Evolutionary conservation across 2,797 vertebrate genomes (phyloP).

Genomic region (Trachurus trachurus): DNA sequence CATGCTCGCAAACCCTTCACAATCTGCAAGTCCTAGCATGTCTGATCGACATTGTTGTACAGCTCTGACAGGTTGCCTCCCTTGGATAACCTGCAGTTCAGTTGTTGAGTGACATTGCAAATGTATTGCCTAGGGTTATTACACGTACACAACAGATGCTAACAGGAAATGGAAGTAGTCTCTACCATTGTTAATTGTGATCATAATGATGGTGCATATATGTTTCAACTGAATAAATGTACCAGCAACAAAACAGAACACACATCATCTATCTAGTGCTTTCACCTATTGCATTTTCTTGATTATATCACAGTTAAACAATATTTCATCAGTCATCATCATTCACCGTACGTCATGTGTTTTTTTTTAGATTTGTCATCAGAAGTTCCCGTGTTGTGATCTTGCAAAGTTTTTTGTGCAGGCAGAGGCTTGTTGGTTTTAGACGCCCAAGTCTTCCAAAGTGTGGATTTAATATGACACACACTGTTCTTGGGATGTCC

Average conservation of each 20-base stretch:
- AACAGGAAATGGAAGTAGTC: conserved; percentile 28
- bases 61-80: conserved; percentile 54
- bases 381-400: neutral
- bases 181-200: neutral
- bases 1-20: neutral
- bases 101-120: conserved; percentile 30
- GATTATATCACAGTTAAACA: neutral
- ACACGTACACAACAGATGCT: conserved; percentile 5
- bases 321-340: neutral
- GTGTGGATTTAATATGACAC: conserved; percentile 18
- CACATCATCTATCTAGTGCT: neutral
- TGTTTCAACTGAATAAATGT: neutral
- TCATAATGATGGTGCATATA: neutral
- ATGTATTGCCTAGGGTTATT: conserved; percentile 45
- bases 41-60: conserved; percentile 31
- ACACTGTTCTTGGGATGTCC: conserved; percentile 11
- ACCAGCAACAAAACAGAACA: conserved; percentile 8
- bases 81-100: neutral
- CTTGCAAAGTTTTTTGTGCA: conserved; percentile 46
- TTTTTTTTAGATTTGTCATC: neutral
- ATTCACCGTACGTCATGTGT: neutral
- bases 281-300: neutral
- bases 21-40: conserved; percentile 65
- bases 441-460: conserved; percentile 3
- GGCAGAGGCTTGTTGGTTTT: conserved; percentile 51